A percentile compares a stretch with the other conserved stretches of the same genome.
These are phyloP conservation scores for Drosophila sp. DNA, from an alignment of 1,140 invertebrate genomes.

Conservation along the genomic window DNA sequence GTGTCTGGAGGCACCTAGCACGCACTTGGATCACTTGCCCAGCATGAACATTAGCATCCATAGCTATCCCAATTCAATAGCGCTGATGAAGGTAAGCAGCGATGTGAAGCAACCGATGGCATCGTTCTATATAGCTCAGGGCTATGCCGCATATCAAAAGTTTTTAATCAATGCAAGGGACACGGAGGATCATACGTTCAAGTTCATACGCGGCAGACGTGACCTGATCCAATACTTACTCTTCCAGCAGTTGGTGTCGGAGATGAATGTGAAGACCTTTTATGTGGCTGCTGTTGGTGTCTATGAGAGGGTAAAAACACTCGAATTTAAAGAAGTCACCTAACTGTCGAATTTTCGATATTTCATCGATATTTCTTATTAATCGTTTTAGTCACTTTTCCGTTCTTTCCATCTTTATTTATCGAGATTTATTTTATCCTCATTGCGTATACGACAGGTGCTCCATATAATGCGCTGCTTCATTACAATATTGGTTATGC, in stretches of 20 bases:
- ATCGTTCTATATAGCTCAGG: neutral
- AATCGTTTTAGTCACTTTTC: too few species aligned
- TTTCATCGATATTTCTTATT: too few species aligned
- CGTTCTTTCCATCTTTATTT: too few species aligned
- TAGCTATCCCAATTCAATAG: neutral
- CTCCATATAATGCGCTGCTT: too few species aligned
- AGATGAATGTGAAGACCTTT: neutral
- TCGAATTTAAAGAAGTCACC: neutral
- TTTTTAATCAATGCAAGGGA: neutral
- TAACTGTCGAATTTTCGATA: too few species aligned
- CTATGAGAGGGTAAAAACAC: neutral
- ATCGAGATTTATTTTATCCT: too few species aligned
- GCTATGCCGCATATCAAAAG: neutral
- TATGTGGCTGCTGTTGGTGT: neutral
- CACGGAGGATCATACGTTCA: neutral
- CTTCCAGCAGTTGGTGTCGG: slow-evolving; percentile 1
- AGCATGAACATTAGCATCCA: neutral
- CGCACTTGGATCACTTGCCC: neutral
- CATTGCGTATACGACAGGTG: too few species aligned
- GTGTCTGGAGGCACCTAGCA: neutral
- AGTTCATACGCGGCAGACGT: neutral
- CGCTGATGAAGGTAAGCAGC: neutral
- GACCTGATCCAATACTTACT: neutral
- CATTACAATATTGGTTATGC: too few species aligned
- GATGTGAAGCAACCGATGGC: neutral